Base-by-base conservation (phyloP, 2,113 vertebrate genomes). In the Scytalopus superciliaris region DNA sequence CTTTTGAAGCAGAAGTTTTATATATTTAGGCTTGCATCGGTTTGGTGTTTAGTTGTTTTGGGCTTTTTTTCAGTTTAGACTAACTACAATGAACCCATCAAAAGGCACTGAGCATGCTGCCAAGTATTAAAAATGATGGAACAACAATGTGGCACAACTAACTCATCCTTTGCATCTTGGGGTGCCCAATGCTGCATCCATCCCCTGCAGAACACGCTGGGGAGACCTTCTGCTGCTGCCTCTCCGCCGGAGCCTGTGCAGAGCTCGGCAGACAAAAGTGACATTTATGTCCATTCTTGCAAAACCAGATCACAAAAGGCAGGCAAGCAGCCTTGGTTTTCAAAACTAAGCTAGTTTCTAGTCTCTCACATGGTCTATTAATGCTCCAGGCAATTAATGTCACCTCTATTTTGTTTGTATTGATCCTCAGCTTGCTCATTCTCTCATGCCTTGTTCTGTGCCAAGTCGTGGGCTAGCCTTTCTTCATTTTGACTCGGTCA, bases 371-470 rank as follows among this genome's bases (percentile, higher is more conserved):
- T 64, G 70, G 75, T 83, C 82, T 93, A 89, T 96, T 96, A 95
- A 50, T 96, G 91, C 90, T 95, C 82, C 90, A 74, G 55, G 77
- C 82, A 93, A 96, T 91, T 90, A 90, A 80, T 70, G 90, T 96
- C 89, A 91, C 84, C 84, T 95, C 84, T 87, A 94, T 93, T 93
- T 94, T 74, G 84, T 95, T 94, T 94, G 74, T 92, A 90, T 91
- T 91, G 94, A 97, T 83, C 59, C 75, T 73, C 39, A 12, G 55
- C 55, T 28, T 33, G 47, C 81, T 93, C 8, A 4, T 69, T 94
- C 89, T 85, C 75, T 76, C 8, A 2, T 44, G 50, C 63, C 87
- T 85, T 39, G 50, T 25, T 90, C 63, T 44, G 63, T 90, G 84
- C 93, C 91, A 96, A 84, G 70, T 55, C 1, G 1, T 52, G 66